phyloP scores from a whole-genome alignment of 2,113 vertebrate genomes.

The Chlorodrepanis virens region DNA sequence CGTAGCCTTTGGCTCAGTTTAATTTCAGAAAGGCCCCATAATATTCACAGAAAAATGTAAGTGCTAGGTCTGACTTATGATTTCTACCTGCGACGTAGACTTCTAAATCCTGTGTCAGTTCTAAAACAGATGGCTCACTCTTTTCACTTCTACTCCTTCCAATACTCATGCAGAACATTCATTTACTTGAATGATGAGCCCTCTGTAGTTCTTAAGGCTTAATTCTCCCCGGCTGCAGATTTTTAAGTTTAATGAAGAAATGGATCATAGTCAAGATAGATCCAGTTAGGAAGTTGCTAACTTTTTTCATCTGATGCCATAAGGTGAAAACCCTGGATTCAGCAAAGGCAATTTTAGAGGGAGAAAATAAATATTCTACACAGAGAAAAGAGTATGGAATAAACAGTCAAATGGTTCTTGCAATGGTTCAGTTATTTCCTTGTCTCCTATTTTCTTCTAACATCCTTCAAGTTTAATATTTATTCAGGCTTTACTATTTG shows the following conservation, averaged over 20 bases:
- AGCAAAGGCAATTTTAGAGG: background rate
- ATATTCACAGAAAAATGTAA: slow-evolving; percentile 30
- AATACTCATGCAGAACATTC: slow-evolving; percentile 52
- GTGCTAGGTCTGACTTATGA: slow-evolving; percentile 45
- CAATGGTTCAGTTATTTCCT: background rate
- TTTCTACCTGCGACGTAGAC: background rate
- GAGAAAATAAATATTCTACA: background rate
- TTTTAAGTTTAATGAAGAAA: slow-evolving; percentile 61
- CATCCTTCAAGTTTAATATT: background rate
- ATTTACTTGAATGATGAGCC: slow-evolving; percentile 61
- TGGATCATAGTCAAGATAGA: slow-evolving; percentile 57
- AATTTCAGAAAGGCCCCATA: slow-evolving; percentile 15
- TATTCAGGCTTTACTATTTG: background rate
- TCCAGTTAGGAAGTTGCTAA: slow-evolving; percentile 20
- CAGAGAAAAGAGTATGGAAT: background rate
- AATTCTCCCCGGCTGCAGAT: slow-evolving; percentile 25
- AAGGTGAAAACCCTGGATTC: background rate
- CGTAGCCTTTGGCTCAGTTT: background rate
- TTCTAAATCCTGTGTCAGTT: slow-evolving; percentile 28
- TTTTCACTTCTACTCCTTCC: slow-evolving; percentile 24
- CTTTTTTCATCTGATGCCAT: slow-evolving; percentile 3
- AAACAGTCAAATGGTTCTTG: background rate
- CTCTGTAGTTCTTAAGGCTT: slow-evolving; percentile 35
- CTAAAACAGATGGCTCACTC: slow-evolving; percentile 37
- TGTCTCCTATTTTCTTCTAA: background rate